A percentile compares a stretch with the other conserved stretches of the same genome.
phyloP scores from a whole-genome alignment of 30 jellyfish, hydroid and myxozoan genomes.

The Hydractinia echinata region DNA sequence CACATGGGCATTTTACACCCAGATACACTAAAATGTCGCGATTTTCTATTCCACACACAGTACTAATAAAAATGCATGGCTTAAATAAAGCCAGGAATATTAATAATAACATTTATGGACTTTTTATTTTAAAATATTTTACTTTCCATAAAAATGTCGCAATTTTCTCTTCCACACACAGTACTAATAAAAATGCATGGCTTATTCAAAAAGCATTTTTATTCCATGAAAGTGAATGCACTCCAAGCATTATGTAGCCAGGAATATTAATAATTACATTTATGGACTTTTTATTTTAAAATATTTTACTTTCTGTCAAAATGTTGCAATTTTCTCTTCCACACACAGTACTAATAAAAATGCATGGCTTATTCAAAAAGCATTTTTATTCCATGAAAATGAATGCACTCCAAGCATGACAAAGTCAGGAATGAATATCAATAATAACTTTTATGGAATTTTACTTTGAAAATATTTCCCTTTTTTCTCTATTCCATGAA shows the following conservation, averaged over 20 bases:
- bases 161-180: constrained; percentile 13
- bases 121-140: too few relatives aligned
- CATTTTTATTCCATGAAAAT: not conserved
- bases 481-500: too few relatives aligned
- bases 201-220: constrained; percentile 21
- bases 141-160: not conserved
- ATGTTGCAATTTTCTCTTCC: constrained; percentile 21
- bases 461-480: too few relatives aligned
- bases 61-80: not conserved
- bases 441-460: not conserved
- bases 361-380: constrained; percentile 30
- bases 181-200: not conserved
- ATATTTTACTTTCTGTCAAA: too few relatives aligned
- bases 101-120: too few relatives aligned
- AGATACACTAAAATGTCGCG: too few relatives aligned
- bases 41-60: too few relatives aligned
- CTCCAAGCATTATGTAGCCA: not conserved
- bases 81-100: too few relatives aligned
- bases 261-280: not conserved
- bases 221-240: not conserved
- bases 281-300: not conserved
- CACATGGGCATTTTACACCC: not conserved
- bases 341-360: not conserved
- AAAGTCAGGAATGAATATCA: too few relatives aligned
- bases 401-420: too few relatives aligned